Evolutionary conservation across 2,797 vertebrate genomes (phyloP).

Genomic region (Trachurus trachurus): DNA sequence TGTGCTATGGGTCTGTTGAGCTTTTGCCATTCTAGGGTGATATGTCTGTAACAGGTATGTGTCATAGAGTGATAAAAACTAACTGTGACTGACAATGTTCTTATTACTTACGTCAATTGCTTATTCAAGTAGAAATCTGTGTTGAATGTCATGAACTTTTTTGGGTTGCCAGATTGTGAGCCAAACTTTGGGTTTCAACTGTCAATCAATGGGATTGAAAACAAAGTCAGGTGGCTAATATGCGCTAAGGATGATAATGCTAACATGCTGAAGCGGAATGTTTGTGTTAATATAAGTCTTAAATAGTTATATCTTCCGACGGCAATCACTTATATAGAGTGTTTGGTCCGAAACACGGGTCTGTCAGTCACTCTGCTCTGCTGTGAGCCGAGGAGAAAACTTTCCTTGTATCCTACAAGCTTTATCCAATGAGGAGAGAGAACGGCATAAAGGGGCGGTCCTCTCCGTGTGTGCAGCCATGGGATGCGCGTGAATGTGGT

Average conservation of each 20-base stretch:
- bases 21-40: conserved; percentile 26
- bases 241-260: not conserved
- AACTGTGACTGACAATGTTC: not conserved
- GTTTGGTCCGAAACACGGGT: too few relatives aligned
- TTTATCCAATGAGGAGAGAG: too few relatives aligned
- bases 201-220: not conserved
- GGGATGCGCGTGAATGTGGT: too few relatives aligned
- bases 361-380: too few relatives aligned
- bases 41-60: conserved; percentile 13
- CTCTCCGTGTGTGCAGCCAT: too few relatives aligned
- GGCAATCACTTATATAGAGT: too few relatives aligned
- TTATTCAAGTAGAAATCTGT: not conserved
- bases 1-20: conserved; percentile 11
- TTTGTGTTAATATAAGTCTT: too few relatives aligned
- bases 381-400: too few relatives aligned
- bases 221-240: not conserved
- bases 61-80: not conserved
- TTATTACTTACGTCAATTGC: not conserved
- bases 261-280: too few relatives aligned
- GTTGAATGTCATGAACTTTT: conserved; percentile 2
- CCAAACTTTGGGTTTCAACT: not conserved
- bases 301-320: too few relatives aligned
- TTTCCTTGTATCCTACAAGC: too few relatives aligned
- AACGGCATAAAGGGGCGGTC: too few relatives aligned
- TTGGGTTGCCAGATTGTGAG: not conserved